phyloP scores from a whole-genome alignment of 1,140 invertebrate species.

The Drosophila truncata region DNA sequence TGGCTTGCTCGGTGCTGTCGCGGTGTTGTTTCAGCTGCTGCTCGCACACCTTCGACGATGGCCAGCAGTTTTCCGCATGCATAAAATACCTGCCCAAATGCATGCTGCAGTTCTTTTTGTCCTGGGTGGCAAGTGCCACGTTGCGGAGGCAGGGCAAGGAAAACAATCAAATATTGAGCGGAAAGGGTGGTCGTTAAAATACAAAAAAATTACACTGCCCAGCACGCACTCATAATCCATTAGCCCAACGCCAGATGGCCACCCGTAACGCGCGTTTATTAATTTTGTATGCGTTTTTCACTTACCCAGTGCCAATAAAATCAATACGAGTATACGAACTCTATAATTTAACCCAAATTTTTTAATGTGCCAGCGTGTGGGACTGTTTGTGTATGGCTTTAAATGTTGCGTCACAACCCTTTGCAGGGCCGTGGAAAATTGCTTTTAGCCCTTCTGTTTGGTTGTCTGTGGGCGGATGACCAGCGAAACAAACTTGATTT shows the following conservation, averaged over 20 bases:
- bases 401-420: constrained; percentile 48
- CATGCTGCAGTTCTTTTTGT: constrained; percentile 42
- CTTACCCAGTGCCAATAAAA: constrained; percentile 47
- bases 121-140: constrained; percentile 45
- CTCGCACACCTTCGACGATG: constrained; percentile 42
- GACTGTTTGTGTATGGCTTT: constrained; percentile 45
- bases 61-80: constrained; percentile 45
- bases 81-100: constrained; percentile 38
- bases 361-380: constrained; percentile 27
- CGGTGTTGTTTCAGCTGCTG: constrained; percentile 47
- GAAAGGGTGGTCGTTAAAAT: constrained; percentile 36
- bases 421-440: constrained; percentile 29
- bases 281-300: constrained; percentile 64
- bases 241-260: constrained; percentile 66
- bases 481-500: constrained; percentile 63
- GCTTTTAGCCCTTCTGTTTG: constrained; percentile 38
- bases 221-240: constrained; percentile 73
- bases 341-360: constrained; percentile 72
- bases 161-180: constrained; percentile 74
- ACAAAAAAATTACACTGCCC: constrained; percentile 51
- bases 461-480: constrained; percentile 39
- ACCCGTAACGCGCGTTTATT: constrained; percentile 52
- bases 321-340: constrained; percentile 37
- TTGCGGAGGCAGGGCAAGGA: constrained; percentile 33
- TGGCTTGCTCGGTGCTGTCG: constrained; percentile 2